Evolutionary conservation across 30 jellyfish, hydroid and myxozoan genomes (phyloP), one percentile per base, ranked within the genome.

Genomic region (Mastigias papua): DNA sequence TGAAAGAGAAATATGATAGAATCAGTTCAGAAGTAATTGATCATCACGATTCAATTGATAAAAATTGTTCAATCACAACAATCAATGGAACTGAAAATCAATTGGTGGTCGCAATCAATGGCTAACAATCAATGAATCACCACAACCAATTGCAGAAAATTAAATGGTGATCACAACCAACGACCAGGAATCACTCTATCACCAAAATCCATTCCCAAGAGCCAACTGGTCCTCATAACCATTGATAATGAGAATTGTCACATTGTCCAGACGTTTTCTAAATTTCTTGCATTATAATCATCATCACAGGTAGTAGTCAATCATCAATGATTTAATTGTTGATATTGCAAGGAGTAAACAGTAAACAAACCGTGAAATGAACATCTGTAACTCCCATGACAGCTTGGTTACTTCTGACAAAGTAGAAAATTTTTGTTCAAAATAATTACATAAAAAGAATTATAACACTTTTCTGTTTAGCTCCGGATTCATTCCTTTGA

Each of bases 331-430:
- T 15, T 4, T 42, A 11, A 11, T 19, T 68, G 28, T 26, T 33
- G n/a, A n/a, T n/a, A n/a, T 19, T 32, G 62, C 30, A 42, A 32
- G 34, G 31, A 27, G 64, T 32, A 70, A 6, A 16, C 30, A 77
- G 48, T 29, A 9, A 34, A 46, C 98, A 76, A 37, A 94, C 99
- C 26, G 89, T 49, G 64, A 94, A 85, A 31, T 94, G 99, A 33
- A 94, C 99, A 66, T 94, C 99, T 7, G 99, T 81, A 4, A 94
- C 92, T 1, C 81, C 93, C 86, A 94, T 94, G 48, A 94, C 97
- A 50, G 88, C 79, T 25, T 84, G 99, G 50, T 89, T 94, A 27
- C 87, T 92, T 70, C 97, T 88, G 74, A 15, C 23, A 6, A 22
- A 4, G 23, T 5, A 42, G 54, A 42, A 42, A 42, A 42, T 8